Percentiles rank a stretch among this genome's conserved stretches.
Evolutionary conservation across 2,113 vertebrate genomes (phyloP).

Genomic region (Atractosteus spatula): DNA sequence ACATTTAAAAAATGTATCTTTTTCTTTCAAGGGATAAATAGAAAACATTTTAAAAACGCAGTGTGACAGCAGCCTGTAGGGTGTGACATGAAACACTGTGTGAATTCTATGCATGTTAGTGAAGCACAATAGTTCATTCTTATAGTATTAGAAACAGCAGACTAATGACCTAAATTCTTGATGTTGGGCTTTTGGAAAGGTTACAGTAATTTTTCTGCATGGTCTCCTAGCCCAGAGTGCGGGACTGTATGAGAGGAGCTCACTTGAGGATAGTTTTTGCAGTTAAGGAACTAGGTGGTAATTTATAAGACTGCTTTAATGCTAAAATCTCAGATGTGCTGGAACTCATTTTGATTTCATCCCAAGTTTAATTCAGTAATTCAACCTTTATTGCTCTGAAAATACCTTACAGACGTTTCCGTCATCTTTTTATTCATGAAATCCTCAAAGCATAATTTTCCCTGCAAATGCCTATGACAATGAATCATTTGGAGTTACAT

Average conservation of each 20-base stretch:
- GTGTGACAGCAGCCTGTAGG: constrained; percentile 15
- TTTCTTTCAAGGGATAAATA: no score
- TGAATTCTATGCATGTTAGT: constrained; percentile 2
- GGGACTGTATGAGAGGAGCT: constrained; percentile 7
- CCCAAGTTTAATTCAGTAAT: constrained; percentile 1
- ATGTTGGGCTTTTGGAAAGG: constrained; percentile 49
- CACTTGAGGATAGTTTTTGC: constrained; percentile 19
- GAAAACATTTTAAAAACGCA: background rate
- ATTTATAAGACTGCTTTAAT: constrained; percentile 8
- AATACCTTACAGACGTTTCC: background rate
- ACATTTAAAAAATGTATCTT: no score
- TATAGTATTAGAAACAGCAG: constrained; percentile 43
- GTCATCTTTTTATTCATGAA: background rate
- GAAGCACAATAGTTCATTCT: constrained; percentile 47
- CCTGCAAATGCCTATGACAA: background rate
- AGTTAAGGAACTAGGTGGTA: constrained; percentile 7
- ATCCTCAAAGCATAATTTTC: background rate
- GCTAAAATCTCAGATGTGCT: background rate
- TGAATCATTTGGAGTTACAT: no score
- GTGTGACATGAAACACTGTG: constrained; percentile 20
- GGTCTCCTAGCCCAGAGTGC: background rate
- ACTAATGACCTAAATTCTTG: constrained; percentile 65
- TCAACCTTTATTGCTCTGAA: background rate
- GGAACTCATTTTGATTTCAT: background rate
- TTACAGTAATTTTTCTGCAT: constrained; percentile 35